Percentiles rank a stretch among this genome's conserved stretches.
Evolutionary conservation across 2,888 invertebrate species (phyloP).

Genomic region (Pimpla rufipes): DNA sequence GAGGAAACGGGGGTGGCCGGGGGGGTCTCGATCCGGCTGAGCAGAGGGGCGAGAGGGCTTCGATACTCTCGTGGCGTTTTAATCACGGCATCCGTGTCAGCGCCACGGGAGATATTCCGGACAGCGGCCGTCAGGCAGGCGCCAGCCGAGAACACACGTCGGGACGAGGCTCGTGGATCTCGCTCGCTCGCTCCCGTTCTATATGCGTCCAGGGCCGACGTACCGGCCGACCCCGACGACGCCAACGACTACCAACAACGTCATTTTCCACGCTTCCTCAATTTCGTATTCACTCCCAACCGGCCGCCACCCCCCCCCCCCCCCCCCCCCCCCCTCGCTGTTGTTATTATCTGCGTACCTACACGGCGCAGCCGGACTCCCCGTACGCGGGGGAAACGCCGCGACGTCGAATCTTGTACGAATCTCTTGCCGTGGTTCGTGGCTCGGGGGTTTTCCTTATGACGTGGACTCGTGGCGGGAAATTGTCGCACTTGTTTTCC

Average conservation of each 20-base stretch:
- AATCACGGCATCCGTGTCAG: conserved; percentile 71
- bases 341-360: conserved; percentile 17
- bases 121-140: conserved; percentile 76
- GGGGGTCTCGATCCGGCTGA: conserved; percentile 39
- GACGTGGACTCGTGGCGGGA: background rate
- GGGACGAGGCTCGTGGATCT: conserved; percentile 27
- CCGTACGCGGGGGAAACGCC: background rate
- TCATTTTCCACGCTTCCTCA: conserved; percentile 69
- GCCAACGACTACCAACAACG: conserved; percentile 60
- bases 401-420: no score
- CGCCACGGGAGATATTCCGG: conserved; percentile 75
- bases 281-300: conserved; percentile 64
- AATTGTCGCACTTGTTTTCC: no score
- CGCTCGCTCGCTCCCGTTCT: background rate
- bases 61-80: conserved; percentile 70
- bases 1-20: background rate
- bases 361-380: background rate
- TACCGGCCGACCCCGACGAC: conserved; percentile 56
- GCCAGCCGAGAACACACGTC: conserved; percentile 68
- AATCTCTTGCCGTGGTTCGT: background rate
- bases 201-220: conserved; percentile 54
- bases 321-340: background rate
- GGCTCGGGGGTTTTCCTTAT: no score
- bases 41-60: conserved; percentile 53
- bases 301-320: no score